phyloP scores from a whole-genome alignment of 2,113 vertebrate species.

The Rhinichthys klamathensis region DNA sequence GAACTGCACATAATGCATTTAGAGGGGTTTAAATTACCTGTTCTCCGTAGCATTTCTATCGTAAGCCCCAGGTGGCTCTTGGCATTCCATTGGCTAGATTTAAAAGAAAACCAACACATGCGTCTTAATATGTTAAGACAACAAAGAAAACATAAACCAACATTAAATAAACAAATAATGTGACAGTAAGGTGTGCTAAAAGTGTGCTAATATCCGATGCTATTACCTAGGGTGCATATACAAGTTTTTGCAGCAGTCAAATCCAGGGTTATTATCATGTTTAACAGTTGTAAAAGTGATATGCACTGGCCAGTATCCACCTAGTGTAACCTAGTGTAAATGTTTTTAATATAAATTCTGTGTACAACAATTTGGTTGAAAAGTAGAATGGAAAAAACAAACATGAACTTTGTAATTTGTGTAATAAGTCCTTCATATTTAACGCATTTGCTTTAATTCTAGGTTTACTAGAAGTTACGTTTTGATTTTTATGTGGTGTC shows the following conservation, averaged over 20 bases:
- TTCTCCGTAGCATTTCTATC: constrained; percentile 71
- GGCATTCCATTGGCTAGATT: constrained; percentile 76
- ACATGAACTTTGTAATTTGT: neutral
- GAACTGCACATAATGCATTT: neutral
- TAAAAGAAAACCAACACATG: constrained; percentile 45
- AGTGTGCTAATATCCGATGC: neutral
- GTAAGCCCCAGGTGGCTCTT: constrained; percentile 64
- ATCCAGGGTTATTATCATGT: neutral
- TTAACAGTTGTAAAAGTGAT: neutral
- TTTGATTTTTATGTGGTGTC: neutral
- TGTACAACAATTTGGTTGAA: too few species aligned
- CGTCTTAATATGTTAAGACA: neutral
- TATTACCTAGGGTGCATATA: neutral
- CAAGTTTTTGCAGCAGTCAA: neutral
- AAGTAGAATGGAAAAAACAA: neutral
- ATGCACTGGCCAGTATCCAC: neutral
- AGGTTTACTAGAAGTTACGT: neutral
- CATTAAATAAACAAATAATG: constrained; percentile 37
- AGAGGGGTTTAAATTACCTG: constrained; percentile 70
- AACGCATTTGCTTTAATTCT: neutral
- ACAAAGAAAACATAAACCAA: too few species aligned
- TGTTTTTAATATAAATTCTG: neutral
- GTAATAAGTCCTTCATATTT: neutral
- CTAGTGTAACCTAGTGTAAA: neutral
- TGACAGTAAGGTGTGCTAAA: neutral